A percentile compares a stretch with the other conserved stretches of the same genome.
phyloP scores from a whole-genome alignment of 2,888 invertebrate species.

The Abrostola tripartita region DNA sequence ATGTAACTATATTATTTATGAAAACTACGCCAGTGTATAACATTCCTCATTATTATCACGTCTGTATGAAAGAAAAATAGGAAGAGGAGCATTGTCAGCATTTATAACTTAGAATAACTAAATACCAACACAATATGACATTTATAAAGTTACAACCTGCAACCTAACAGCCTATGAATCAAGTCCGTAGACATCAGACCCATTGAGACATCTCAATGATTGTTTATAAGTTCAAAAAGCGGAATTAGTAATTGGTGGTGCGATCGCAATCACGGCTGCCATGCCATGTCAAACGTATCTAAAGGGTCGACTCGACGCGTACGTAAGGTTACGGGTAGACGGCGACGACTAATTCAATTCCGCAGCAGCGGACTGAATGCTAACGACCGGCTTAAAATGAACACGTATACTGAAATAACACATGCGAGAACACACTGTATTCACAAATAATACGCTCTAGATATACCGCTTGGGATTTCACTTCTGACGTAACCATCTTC shows the following conservation, averaged over 20 bases:
- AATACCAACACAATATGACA: too few relatives aligned
- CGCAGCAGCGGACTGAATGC: slow-evolving; percentile 65
- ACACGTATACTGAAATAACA: slow-evolving; percentile 63
- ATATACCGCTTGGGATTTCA: slow-evolving; percentile 40
- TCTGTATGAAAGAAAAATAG: too few relatives aligned
- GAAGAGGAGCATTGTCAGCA: too few relatives aligned
- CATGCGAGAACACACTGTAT: slow-evolving; percentile 52
- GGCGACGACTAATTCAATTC: slow-evolving; percentile 69
- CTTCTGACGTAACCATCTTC: slow-evolving; percentile 22
- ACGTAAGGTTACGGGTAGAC: slow-evolving; percentile 62
- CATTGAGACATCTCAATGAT: slow-evolving; percentile 19
- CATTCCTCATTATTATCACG: too few relatives aligned
- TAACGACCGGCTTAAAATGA: slow-evolving; percentile 66
- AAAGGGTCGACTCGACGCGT: slow-evolving; percentile 43
- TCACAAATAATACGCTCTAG: slow-evolving; percentile 51
- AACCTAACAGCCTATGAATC: too few relatives aligned
- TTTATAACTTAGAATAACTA: too few relatives aligned
- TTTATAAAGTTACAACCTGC: too few relatives aligned
- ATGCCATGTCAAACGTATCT: slow-evolving; percentile 55
- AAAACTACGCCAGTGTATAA: too few relatives aligned
- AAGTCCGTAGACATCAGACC: too few relatives aligned
- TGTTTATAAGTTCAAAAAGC: slow-evolving; percentile 31
- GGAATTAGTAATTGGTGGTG: slow-evolving; percentile 51
- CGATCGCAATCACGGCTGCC: slow-evolving; percentile 55
- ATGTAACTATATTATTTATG: too few relatives aligned